Conservation (phyloP, 2,113 vertebrate species). For the Arvicanthis niloticus region DNA sequence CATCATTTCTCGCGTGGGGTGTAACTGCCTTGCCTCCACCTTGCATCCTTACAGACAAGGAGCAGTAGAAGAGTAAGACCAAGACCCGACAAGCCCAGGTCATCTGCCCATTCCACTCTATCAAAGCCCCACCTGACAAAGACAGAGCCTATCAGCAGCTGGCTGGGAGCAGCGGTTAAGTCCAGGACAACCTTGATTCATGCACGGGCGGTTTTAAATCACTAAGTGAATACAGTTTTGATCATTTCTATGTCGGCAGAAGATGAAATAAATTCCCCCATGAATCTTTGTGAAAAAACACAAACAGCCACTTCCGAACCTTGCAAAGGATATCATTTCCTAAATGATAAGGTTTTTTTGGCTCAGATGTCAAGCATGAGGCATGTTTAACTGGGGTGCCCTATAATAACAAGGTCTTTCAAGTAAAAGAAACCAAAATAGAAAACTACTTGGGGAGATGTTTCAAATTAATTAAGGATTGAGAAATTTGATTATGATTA, state of each 20-base stretch:
- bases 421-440: constrained; percentile 67
- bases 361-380: not conserved
- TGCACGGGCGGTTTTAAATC: not conserved
- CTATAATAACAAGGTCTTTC: constrained; percentile 58
- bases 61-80: no score
- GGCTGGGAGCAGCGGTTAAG: not conserved
- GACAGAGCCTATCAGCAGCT: not conserved
- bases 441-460: constrained; percentile 60
- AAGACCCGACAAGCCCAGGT: not conserved
- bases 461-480: constrained; percentile 69
- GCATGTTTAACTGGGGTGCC: constrained; percentile 32
- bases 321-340: constrained; percentile 41
- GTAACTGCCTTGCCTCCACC: not conserved
- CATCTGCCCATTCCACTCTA: not conserved
- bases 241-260: constrained; percentile 45
- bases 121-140: not conserved
- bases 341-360: constrained; percentile 27
- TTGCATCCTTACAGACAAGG: not conserved
- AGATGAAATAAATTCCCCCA: constrained; percentile 23
- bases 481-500: constrained; percentile 71
- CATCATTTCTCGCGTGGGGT: not conserved
- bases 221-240: constrained; percentile 27
- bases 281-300: constrained; percentile 18
- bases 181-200: constrained; percentile 2
- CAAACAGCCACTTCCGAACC: not conserved